Percentiles rank a stretch among this genome's conserved stretches.
Evolutionary conservation across 2,888 invertebrate genomes (phyloP).

Genomic region (Drosophila pseudotakahashii): DNA sequence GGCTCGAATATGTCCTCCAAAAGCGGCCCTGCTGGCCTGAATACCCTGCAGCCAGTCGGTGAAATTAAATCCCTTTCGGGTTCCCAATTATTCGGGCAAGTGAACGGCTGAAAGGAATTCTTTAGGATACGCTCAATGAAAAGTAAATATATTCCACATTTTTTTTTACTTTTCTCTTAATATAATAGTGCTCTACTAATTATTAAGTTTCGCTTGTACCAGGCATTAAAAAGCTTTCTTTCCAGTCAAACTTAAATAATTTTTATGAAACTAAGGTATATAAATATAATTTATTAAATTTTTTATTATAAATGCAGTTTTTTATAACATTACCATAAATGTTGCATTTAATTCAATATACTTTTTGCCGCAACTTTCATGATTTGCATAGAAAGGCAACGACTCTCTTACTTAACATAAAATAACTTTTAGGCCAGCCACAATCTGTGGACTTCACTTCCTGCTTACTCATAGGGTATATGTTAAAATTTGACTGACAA

Average conservation of each 20-base stretch:
- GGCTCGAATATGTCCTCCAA: slow-evolving; percentile 26
- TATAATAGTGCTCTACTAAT: too few relatives aligned
- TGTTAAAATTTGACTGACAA: slow-evolving; percentile 57
- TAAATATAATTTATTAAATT: background rate
- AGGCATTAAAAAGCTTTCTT: too few relatives aligned
- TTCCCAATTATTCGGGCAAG: background rate
- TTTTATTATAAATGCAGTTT: background rate
- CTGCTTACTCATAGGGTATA: slow-evolving; percentile 30
- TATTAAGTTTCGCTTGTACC: too few relatives aligned
- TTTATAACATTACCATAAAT: background rate
- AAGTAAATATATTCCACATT: too few relatives aligned
- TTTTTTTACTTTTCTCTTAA: too few relatives aligned
- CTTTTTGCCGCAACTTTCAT: background rate
- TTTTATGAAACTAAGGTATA: too few relatives aligned
- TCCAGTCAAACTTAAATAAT: too few relatives aligned
- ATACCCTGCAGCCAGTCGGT: slow-evolving; percentile 51
- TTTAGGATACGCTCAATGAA: background rate
- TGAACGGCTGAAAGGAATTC: background rate
- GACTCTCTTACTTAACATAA: background rate
- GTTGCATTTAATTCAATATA: background rate
- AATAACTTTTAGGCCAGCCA: slow-evolving; percentile 18
- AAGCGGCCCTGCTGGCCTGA: slow-evolving; percentile 6
- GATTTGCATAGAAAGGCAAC: background rate
- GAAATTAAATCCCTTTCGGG: slow-evolving; percentile 23
- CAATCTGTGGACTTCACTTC: background rate